Evolutionary conservation across 1,140 invertebrate species (phyloP), one percentile per base, ranked within the genome.

Genomic region (Amyelois transitella): DNA sequence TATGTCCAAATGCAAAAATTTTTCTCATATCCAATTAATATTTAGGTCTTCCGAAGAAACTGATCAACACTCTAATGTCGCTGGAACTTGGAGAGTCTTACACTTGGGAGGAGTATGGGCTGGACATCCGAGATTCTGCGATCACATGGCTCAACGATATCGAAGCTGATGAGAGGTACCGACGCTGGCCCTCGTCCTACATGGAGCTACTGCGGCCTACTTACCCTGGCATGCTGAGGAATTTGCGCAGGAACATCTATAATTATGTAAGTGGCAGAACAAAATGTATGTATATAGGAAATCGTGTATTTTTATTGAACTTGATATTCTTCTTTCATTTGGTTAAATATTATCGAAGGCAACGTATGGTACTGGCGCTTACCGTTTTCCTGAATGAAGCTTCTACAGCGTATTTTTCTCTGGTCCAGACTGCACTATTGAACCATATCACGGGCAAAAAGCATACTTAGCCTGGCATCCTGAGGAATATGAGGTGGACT

Each of bases 81-180:
- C 75, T 98, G 50, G 96, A 98, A 84, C 89, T 98, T 49, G 91
- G 82, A 32, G 80, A 88, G 55, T 62, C 73, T 66, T 71, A 89
- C 69, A 67, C 88, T 10, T 80, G 89, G 72, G 92, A 93, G 60
- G 94, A 97, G 59, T 98, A 97, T 88, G 96, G 96, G 0, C 92
- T 99, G 38, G 97, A 99, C 81, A 96, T 99, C 43, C 90, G 97
- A 62, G 97, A 99, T 85, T 93, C 95, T 0, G 94, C 97, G 0
- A 93, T 99, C 56, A 92, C 95, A 74, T 99, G 96, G 94, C 89
- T 99, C 3, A 99, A 99, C 81, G 96, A 99, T 84, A 93, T 99
- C 47, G 98, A 99, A 88, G 92, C 91, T 6, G 98, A 99, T 89
- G 90, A 92, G 44, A 91, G 94, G 50, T 99, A 99, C 73, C 89